Evolutionary conservation across 2,113 vertebrate genomes (phyloP).

Genomic region (Phaethornis superciliosus): DNA sequence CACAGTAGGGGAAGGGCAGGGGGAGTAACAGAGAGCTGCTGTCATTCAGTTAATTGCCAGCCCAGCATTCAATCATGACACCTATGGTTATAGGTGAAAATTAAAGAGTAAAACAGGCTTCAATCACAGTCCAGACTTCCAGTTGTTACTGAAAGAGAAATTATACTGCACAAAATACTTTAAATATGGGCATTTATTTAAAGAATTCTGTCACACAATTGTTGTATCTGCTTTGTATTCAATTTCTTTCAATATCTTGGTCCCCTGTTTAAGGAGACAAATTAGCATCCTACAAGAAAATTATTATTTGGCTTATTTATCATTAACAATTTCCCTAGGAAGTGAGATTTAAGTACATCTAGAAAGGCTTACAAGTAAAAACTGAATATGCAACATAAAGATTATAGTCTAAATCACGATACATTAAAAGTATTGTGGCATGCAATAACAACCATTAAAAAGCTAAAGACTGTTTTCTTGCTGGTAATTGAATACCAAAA

Average conservation of each 20-base stretch:
- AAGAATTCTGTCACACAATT: not conserved
- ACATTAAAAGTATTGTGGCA: not conserved
- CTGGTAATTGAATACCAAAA: slow-evolving; percentile 39
- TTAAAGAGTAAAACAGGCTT: not conserved
- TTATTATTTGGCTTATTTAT: slow-evolving; percentile 62
- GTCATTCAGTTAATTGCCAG: too few species aligned
- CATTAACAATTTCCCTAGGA: slow-evolving; percentile 63
- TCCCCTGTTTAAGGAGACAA: slow-evolving; percentile 49
- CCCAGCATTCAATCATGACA: not conserved
- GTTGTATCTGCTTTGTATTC: not conserved
- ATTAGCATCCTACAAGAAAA: slow-evolving; percentile 57
- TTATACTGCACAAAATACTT: not conserved
- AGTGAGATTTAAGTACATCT: slow-evolving; percentile 51
- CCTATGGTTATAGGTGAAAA: not conserved
- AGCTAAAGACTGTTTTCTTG: not conserved
- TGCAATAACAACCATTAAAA: not conserved
- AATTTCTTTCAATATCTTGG: not conserved
- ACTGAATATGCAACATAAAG: slow-evolving; percentile 37
- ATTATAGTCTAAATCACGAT: slow-evolving; percentile 42
- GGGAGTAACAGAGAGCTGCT: too few species aligned
- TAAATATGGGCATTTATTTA: not conserved
- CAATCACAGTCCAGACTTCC: not conserved
- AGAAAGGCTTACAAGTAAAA: slow-evolving; percentile 52
- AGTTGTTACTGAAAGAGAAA: not conserved
- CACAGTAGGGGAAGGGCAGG: too few species aligned